A percentile compares a stretch with the other conserved stretches of the same genome.
Evolutionary conservation across 2,888 invertebrate genomes (phyloP).

Genomic region (Xanthia togata): DNA sequence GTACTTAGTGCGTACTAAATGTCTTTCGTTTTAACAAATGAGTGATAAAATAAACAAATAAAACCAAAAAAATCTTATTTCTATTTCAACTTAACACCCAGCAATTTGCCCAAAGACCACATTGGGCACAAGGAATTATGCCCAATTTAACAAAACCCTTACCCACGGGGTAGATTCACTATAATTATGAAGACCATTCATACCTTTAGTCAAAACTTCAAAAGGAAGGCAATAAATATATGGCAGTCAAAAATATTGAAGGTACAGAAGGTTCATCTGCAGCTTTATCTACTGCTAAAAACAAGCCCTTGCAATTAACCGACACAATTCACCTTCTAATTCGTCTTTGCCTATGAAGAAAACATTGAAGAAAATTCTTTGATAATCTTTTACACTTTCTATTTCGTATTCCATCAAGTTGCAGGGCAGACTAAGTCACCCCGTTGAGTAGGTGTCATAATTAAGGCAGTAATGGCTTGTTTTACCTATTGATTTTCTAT

Average conservation of each 20-base stretch:
- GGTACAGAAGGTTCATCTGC: constrained; percentile 24
- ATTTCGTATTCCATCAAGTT: not conserved
- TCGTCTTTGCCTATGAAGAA: not conserved
- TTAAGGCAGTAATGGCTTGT: too few relatives aligned
- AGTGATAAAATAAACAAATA: constrained; percentile 8
- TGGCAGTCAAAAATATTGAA: not conserved
- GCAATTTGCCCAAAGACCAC: constrained; percentile 38
- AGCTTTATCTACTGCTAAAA: not conserved
- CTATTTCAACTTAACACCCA: constrained; percentile 32
- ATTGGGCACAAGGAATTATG: constrained; percentile 32
- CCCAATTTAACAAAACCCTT: constrained; percentile 46
- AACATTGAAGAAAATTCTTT: not conserved
- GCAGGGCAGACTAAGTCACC: too few relatives aligned
- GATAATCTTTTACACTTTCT: not conserved
- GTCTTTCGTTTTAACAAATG: not conserved
- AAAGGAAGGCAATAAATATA: constrained; percentile 36
- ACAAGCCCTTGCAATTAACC: not conserved
- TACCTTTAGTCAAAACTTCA: constrained; percentile 37
- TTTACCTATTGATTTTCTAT: not conserved
- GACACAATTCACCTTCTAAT: not conserved
- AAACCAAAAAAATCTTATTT: constrained; percentile 5
- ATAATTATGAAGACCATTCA: constrained; percentile 55
- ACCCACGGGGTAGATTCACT: constrained; percentile 38
- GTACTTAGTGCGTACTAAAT: not conserved
- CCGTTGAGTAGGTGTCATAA: not conserved